phyloP scores from a whole-genome alignment of 2,797 vertebrate genomes.

The Aldrovandia affinis region DNA sequence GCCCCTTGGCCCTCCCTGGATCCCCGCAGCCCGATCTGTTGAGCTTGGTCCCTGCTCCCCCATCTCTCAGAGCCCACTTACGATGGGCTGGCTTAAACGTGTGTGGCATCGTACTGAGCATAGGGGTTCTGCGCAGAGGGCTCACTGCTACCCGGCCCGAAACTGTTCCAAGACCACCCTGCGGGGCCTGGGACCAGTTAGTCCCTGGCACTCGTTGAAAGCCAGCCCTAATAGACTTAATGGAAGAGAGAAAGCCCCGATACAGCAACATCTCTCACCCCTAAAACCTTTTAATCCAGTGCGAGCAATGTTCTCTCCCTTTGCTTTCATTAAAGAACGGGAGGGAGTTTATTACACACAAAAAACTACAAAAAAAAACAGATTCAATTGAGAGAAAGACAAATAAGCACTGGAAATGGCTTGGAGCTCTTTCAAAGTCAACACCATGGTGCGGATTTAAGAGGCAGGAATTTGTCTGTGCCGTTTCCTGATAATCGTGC shows the following conservation, averaged over 20 bases:
- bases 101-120: background rate
- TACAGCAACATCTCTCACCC: background rate
- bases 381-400: conserved; percentile 19
- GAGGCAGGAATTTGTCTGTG: background rate
- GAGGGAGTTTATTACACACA: background rate
- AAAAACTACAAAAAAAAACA: background rate
- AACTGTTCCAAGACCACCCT: background rate
- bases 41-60: background rate
- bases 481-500: background rate
- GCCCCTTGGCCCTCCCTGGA: background rate
- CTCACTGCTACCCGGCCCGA: background rate
- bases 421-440: background rate
- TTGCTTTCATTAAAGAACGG: background rate
- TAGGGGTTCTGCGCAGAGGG: background rate
- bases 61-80: background rate
- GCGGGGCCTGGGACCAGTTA: background rate
- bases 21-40: background rate
- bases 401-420: background rate
- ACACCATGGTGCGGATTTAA: background rate
- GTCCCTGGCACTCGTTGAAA: background rate
- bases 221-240: conserved; percentile 3
- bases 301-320: background rate
- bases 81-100: background rate
- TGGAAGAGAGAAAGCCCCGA: background rate
- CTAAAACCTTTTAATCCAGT: conserved; percentile 16